These are phyloP conservation scores for Drosophila fulvimacula DNA, from an alignment of 2,888 invertebrate species.

Conservation along the genomic window DNA sequence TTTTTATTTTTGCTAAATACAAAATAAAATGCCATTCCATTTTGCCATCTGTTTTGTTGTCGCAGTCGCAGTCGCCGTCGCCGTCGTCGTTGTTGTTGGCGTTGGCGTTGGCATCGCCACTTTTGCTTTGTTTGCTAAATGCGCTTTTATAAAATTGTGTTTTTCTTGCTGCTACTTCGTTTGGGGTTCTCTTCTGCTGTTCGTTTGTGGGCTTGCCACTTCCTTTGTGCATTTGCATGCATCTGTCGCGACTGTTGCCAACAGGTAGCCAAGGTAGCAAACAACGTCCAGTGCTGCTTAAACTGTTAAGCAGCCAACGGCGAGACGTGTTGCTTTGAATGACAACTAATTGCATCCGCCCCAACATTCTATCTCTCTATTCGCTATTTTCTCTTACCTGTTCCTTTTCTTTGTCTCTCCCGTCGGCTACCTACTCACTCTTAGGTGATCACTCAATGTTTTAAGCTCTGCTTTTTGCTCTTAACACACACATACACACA, in stretches of 20 bases:
- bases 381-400: background rate
- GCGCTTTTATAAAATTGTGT: conserved; percentile 69
- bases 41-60: conserved; percentile 71
- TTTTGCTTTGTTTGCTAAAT: conserved; percentile 76
- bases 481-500: too few relatives aligned
- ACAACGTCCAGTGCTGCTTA: conserved; percentile 20
- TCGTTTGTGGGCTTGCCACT: conserved; percentile 59
- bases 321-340: conserved; percentile 15
- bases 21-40: conserved; percentile 68
- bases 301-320: conserved; percentile 30
- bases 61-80: conserved; percentile 26
- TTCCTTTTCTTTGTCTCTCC: conserved; percentile 20
- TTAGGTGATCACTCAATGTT: conserved; percentile 24
- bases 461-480: conserved; percentile 24
- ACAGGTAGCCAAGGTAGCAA: conserved; percentile 53
- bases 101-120: conserved; percentile 39
- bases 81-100: conserved; percentile 41
- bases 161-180: conserved; percentile 36
- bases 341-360: conserved; percentile 41
- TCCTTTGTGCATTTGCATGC: conserved; percentile 59
- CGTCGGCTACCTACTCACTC: background rate
- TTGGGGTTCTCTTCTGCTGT: conserved; percentile 1
- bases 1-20: conserved; percentile 28
- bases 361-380: conserved; percentile 8
- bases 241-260: conserved; percentile 51